Base-by-base conservation (phyloP, 2,888 invertebrate species). In the Bimastos eiseni region DNA sequence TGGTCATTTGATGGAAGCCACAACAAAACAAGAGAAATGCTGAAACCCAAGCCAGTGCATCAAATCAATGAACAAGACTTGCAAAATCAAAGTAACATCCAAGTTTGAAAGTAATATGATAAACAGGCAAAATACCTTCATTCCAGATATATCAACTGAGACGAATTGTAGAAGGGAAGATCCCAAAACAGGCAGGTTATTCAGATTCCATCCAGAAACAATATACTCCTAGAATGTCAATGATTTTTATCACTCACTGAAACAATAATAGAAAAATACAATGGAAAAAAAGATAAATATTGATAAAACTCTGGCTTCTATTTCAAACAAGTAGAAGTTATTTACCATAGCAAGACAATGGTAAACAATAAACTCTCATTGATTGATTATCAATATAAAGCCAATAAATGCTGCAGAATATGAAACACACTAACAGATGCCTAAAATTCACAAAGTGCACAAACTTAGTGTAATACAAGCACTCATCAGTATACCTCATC, bases 71-170 rank as follows among this genome's bases (percentile, higher is more conserved):
- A 70, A 70, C 30, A 70, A 70, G 70, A 30, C 30, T 4, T 70
- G 17, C 70, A 70, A 70, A 70, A n/a, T 70, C 30, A 70, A 70
- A 70, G n/a, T n/a, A 70, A n/a, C 70, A 70, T 30, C n/a, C 8
- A 70, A 6, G n/a, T n/a, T 70, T 70, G 70, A 70, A n/a, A 70
- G n/a, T 70, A n/a, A 17, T n/a, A 70, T n/a, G n/a, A 70, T n/a
- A 49, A 49, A 49, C 49, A 70, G 70, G 17, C 44, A 89, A 86
- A 92, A 89, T 90, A 94, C 98, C 96, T 98, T 98, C 98, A 98
- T 98, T 92, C 99, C 99, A 70, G 98, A 99, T 92, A 99, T 99
- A 94, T 99, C 99, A 1, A 98, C 98, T 94, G 98, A 98, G 92
- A 99, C 98, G 95, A 99, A 98, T 15, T 98, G 97, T 55, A 99